These are phyloP conservation scores for Muscina levida DNA, from an alignment of 2,888 invertebrate species.

Conservation along the genomic window DNA sequence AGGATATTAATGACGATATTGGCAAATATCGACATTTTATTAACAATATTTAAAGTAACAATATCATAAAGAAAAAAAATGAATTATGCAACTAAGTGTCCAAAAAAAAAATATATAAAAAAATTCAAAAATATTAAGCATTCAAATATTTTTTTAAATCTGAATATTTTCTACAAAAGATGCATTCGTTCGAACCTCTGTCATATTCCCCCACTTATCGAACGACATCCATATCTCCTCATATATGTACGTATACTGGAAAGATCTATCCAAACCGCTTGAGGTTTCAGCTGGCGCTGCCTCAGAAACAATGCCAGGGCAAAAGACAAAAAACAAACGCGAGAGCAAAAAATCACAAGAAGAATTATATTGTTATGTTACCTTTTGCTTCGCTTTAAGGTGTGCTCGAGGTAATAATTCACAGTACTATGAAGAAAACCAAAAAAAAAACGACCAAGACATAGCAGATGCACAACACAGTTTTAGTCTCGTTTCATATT, in stretches of 20 bases:
- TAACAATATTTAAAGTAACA: too few species aligned
- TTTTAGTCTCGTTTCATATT: too few species aligned
- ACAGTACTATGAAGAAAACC: slow-evolving; percentile 59
- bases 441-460: background rate
- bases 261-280: slow-evolving; percentile 52
- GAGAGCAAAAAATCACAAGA: slow-evolving; percentile 16
- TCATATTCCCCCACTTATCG: too few species aligned
- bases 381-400: slow-evolving; percentile 74
- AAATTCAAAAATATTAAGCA: too few species aligned
- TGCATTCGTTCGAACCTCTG: too few species aligned
- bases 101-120: too few species aligned
- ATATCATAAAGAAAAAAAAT: too few species aligned
- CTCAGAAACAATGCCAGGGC: slow-evolving; percentile 46
- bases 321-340: slow-evolving; percentile 47
- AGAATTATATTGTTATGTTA: slow-evolving; percentile 58
- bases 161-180: too few species aligned
- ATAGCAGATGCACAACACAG: background rate
- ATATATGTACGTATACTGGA: slow-evolving; percentile 6
- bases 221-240: slow-evolving; percentile 16
- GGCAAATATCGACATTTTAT: too few species aligned
- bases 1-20: too few species aligned
- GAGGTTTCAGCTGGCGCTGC: slow-evolving; percentile 58
- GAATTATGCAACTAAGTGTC: too few species aligned
- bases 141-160: too few species aligned
- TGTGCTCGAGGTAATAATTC: slow-evolving; percentile 79